Conservation (phyloP, 2,113 vertebrate species). For the Hucho hucho region DNA sequence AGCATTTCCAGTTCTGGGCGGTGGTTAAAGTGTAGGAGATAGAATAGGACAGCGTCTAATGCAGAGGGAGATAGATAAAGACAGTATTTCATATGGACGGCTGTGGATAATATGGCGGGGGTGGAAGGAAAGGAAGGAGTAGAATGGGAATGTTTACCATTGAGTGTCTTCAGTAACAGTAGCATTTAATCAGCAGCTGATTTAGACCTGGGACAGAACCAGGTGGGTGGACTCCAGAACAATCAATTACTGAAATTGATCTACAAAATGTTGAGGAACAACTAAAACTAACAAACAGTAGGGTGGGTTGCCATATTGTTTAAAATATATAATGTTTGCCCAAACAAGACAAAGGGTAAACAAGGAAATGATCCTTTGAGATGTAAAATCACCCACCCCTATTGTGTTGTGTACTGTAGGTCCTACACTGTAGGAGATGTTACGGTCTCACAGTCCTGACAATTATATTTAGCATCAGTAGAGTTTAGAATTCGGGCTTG, state of each 20-base stretch:
- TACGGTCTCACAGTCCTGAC: too few species aligned
- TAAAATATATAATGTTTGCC: slow-evolving; percentile 24
- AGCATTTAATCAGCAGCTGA: slow-evolving; percentile 60
- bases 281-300: slow-evolving; percentile 20
- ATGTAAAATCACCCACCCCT: not conserved
- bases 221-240: slow-evolving; percentile 51
- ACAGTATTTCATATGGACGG: slow-evolving; percentile 30
- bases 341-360: slow-evolving; percentile 24
- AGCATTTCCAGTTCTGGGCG: slow-evolving; percentile 21
- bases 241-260: slow-evolving; percentile 60
- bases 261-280: slow-evolving; percentile 43
- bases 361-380: slow-evolving; percentile 4
- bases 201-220: slow-evolving; percentile 47
- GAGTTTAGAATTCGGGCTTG: too few species aligned
- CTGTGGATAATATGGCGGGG: too few species aligned
- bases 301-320: slow-evolving; percentile 14
- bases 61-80: slow-evolving; percentile 36
- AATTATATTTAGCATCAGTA: too few species aligned
- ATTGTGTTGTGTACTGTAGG: too few species aligned
- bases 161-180: slow-evolving; percentile 42
- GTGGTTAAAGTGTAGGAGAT: slow-evolving; percentile 27
- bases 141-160: too few species aligned
- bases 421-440: too few species aligned
- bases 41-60: slow-evolving; percentile 26
- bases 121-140: too few species aligned